Base-by-base conservation (phyloP, 2,113 vertebrate species). In the Indicator indicator region DNA sequence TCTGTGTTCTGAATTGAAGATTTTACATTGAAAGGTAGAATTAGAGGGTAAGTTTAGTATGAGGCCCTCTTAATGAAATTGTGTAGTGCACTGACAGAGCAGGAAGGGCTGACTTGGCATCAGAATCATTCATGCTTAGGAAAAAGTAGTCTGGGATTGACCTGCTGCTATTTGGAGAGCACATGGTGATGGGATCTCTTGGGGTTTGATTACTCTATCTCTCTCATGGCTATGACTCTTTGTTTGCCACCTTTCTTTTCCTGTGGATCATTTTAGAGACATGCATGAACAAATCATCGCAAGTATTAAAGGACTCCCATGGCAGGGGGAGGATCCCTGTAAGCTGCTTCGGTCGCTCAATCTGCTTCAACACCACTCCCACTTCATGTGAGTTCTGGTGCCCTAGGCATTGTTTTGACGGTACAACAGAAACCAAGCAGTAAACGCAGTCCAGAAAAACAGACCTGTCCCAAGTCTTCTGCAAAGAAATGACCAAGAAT, bases 281-380 rank as follows among this genome's bases (percentile, higher is more conserved):
- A 98, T 99, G 98, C 99, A 99, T 98, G 98, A 98, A 86, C 98
- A 99, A 98, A 99, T 99, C 98, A 99, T 99, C 98, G 98, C 97
- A 97, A 99, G 98, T 97, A 99, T 99, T 97, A 99, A 99, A 98
- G 99, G 98, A 98, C 98, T 99, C 96, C 99, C 98, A 86, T 98
- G 99, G 98, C 98, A 99, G 97, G 98, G 98, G 52, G 99, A 98
- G 95, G 99, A 99, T 97, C 99, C 99, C 88, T 98, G 99, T 93
- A 98, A 98, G 97, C 98, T 99, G 91, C 98, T 99, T 87, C 99
- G 98, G 96, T 99, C 99, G 70, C 99, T 99, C 98, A 98, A 97
- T 97, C 98, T 98, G 79, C 98, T 99, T 77, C 98, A 98, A 96
- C 98, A 99, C 82, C 98, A 97, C 90, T 97, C 98, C 97, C 95